Conservation (phyloP, 2,888 invertebrate genomes). For the Cephus pulcher region DNA sequence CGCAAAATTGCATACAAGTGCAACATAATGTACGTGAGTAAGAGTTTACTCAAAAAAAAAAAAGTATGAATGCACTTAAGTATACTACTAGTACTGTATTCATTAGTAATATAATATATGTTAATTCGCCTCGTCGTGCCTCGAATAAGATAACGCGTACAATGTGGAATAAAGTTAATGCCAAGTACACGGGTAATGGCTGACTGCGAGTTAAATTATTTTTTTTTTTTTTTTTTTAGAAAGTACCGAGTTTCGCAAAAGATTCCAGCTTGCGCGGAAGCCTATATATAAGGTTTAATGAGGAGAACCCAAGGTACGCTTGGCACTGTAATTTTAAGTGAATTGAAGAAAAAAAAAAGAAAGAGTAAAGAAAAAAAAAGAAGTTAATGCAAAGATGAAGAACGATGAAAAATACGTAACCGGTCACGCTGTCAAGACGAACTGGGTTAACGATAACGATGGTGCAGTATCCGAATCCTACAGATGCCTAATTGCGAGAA, state of each 20-base stretch:
- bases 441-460: constrained; percentile 23
- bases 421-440: constrained; percentile 14
- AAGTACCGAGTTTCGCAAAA: not conserved
- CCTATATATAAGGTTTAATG: not conserved
- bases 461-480: constrained; percentile 13
- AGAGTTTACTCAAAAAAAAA: not conserved
- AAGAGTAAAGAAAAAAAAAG: not conserved
- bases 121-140: not conserved
- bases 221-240: constrained; percentile 7
- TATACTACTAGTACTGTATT: not conserved
- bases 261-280: not conserved
- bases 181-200: not conserved
- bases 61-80: not conserved
- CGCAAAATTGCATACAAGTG: not conserved
- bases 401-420: not conserved
- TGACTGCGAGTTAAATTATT: not conserved
- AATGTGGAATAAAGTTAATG: not conserved
- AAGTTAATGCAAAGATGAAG: not conserved
- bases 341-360: not conserved
- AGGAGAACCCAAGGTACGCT: not conserved
- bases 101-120: not conserved
- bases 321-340: not conserved
- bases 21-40: not conserved
- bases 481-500: constrained; percentile 15
- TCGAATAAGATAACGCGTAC: not conserved